phyloP scores from a whole-genome alignment of 2,797 vertebrate genomes.

The Odontamblyopus rebecca region DNA sequence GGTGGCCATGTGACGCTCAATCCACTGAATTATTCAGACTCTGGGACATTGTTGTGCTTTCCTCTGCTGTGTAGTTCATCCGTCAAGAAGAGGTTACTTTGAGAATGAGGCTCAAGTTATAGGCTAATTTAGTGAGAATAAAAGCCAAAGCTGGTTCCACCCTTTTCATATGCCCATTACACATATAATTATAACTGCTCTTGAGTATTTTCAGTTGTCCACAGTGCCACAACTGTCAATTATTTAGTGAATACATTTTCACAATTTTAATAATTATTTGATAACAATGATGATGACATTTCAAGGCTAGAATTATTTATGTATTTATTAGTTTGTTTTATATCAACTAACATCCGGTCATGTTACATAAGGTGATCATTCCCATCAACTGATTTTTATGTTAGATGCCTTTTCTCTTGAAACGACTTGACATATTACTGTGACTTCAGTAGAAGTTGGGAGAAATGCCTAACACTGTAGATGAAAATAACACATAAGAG shows the following conservation, averaged over 20 bases:
- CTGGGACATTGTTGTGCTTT: neutral
- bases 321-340: neutral
- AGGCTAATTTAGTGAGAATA: neutral
- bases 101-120: neutral
- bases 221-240: neutral
- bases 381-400: too few species aligned
- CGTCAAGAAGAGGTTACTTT: constrained; percentile 1
- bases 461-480: too few species aligned
- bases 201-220: neutral
- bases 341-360: neutral
- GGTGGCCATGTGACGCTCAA: neutral
- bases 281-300: neutral
- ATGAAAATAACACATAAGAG: too few species aligned
- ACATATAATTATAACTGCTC: neutral
- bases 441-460: too few species aligned
- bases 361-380: too few species aligned
- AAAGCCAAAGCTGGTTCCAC: neutral
- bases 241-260: too few species aligned
- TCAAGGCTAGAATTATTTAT: neutral
- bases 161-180: neutral
- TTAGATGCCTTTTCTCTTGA: too few species aligned
- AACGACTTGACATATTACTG: too few species aligned
- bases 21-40: constrained; percentile 4
- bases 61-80: neutral
- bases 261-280: too few species aligned